These are phyloP conservation scores for Triops cancriformis DNA, from an alignment of 1,140 invertebrate species.

Conservation along the genomic window DNA sequence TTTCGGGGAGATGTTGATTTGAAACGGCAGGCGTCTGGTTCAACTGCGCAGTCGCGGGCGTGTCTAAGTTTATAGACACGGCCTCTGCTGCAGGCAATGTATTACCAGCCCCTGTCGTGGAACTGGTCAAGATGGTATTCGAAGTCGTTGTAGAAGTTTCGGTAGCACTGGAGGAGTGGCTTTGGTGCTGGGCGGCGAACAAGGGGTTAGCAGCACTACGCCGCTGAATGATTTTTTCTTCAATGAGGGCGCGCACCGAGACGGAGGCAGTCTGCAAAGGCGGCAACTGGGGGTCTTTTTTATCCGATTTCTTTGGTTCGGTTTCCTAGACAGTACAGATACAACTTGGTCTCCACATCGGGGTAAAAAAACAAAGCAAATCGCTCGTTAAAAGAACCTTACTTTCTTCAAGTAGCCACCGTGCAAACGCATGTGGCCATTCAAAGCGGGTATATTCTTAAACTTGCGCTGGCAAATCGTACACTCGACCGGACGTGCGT, in stretches of 20 bases:
- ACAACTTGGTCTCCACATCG: slow-evolving; percentile 32
- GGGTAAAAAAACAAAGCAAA: slow-evolving; percentile 11
- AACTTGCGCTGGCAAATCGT: slow-evolving; percentile 88
- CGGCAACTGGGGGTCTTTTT: slow-evolving; percentile 67
- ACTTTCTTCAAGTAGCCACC: slow-evolving; percentile 95
- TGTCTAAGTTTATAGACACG: neutral
- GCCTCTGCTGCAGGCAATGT: neutral
- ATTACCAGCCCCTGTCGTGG: neutral
- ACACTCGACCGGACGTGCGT: slow-evolving; percentile 68
- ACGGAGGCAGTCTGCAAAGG: slow-evolving; percentile 78
- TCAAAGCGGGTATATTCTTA: slow-evolving; percentile 92
- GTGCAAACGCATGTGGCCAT: slow-evolving; percentile 93
- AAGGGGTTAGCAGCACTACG: slow-evolving; percentile 47
- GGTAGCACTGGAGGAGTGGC: neutral
- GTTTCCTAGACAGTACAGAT: slow-evolving; percentile 22
- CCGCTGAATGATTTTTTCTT: slow-evolving; percentile 84
- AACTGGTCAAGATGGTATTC: neutral
- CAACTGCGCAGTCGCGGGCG: neutral
- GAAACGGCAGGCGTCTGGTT: neutral
- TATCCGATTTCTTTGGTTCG: slow-evolving; percentile 44
- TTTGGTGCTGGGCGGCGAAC: slow-evolving; percentile 22
- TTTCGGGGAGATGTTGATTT: neutral
- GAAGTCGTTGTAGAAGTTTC: slow-evolving; percentile 13
- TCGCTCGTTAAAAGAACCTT: slow-evolving; percentile 25
- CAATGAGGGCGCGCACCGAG: slow-evolving; percentile 75